Conservation (phyloP, 1,140 invertebrate species). For the Wasmannia auropunctata region DNA sequence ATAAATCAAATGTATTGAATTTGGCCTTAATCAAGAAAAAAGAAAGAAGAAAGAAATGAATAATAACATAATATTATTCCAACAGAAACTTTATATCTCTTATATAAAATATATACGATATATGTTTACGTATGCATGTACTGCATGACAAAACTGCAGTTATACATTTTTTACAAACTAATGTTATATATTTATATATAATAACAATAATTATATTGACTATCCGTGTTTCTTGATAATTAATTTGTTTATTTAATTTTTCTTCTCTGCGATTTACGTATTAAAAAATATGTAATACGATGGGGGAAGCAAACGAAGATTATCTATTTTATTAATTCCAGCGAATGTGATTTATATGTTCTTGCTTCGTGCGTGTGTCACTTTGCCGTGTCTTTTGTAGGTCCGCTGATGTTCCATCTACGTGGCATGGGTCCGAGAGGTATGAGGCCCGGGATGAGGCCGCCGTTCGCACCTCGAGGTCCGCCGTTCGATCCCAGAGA, state of each 20-base stretch:
- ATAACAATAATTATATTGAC: background rate
- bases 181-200: background rate
- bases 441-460: constrained; percentile 82
- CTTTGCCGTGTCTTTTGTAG: constrained; percentile 62
- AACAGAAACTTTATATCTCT: background rate
- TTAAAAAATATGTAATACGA: background rate
- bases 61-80: background rate
- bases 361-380: constrained; percentile 14
- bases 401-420: constrained; percentile 86
- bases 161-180: background rate
- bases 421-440: constrained; percentile 84
- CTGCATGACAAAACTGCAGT: constrained; percentile 78
- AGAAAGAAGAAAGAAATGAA: background rate
- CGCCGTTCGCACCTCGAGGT: constrained; percentile 80
- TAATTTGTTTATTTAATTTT: background rate
- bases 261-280: background rate
- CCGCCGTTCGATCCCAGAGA: constrained; percentile 81
- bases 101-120: constrained; percentile 14
- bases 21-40: background rate
- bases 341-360: constrained; percentile 7
- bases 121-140: constrained; percentile 85
- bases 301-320: background rate
- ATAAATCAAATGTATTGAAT: constrained; percentile 6
- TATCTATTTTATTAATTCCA: background rate
- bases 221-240: background rate